phyloP scores from a whole-genome alignment of 2,888 invertebrate species.

The Cantharis flavilabris region DNA sequence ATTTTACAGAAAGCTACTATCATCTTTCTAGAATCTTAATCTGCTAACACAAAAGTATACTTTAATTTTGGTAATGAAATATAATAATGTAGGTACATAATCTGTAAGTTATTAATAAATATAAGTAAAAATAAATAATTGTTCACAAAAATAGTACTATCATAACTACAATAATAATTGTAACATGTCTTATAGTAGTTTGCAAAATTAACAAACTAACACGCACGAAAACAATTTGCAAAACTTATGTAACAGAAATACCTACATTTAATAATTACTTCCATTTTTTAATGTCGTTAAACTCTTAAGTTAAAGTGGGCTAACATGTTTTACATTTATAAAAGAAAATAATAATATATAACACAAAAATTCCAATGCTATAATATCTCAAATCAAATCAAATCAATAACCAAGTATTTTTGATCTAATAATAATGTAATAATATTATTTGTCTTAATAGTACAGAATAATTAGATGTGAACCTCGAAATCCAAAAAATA shows the following conservation, averaged over 20 bases:
- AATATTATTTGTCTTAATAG: too few species aligned
- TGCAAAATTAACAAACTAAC: not conserved
- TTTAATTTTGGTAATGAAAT: not conserved
- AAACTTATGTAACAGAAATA: not conserved
- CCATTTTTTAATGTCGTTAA: not conserved
- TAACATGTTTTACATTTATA: not conserved
- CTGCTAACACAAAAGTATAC: not conserved
- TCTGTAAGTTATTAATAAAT: not conserved
- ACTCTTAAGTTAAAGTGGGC: not conserved
- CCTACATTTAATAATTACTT: not conserved
- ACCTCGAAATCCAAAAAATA: too few species aligned
- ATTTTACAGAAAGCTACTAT: not conserved
- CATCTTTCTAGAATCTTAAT: not conserved
- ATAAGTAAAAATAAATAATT: not conserved
- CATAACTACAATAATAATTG: not conserved
- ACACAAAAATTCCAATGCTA: not conserved
- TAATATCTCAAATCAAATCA: too few species aligned
- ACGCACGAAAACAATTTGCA: not conserved
- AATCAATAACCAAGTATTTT: too few species aligned
- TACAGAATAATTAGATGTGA: too few species aligned
- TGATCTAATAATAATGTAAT: too few species aligned
- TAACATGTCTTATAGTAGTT: not conserved
- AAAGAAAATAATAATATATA: not conserved
- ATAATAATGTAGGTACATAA: too few species aligned
- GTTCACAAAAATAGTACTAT: not conserved